Conservation (phyloP, 2,888 invertebrate genomes). For the Drosophila greeni region DNA sequence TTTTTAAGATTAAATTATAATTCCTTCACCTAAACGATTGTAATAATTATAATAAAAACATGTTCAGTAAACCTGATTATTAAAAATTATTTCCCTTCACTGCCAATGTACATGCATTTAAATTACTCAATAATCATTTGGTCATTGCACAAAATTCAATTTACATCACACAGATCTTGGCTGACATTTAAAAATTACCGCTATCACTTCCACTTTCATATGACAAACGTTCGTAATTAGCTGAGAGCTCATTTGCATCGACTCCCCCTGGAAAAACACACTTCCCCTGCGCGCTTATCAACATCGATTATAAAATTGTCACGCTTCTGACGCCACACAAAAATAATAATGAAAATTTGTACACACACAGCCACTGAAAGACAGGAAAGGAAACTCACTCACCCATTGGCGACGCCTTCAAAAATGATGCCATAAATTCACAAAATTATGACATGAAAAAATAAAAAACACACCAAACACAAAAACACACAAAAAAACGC, state of each 20-base stretch:
- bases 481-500: too few relatives aligned
- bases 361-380: neutral
- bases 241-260: conserved; percentile 32
- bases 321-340: conserved; percentile 34
- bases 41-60: neutral
- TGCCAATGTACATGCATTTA: neutral
- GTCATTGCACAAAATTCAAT: neutral
- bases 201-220: conserved; percentile 25
- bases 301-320: conserved; percentile 37
- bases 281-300: conserved; percentile 23
- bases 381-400: conserved; percentile 4
- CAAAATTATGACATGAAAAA: conserved; percentile 48
- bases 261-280: neutral
- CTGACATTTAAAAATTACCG: conserved; percentile 10
- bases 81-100: neutral
- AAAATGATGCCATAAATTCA: conserved; percentile 44
- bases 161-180: conserved; percentile 12
- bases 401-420: conserved; percentile 31
- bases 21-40: too few relatives aligned
- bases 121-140: neutral
- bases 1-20: neutral
- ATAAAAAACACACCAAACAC: conserved; percentile 27
- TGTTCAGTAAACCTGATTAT: neutral
- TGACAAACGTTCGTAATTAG: conserved; percentile 23
- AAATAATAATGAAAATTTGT: conserved; percentile 20